Base-by-base conservation (phyloP, 2,888 invertebrate genomes). In the Orchesellides sinensis region DNA sequence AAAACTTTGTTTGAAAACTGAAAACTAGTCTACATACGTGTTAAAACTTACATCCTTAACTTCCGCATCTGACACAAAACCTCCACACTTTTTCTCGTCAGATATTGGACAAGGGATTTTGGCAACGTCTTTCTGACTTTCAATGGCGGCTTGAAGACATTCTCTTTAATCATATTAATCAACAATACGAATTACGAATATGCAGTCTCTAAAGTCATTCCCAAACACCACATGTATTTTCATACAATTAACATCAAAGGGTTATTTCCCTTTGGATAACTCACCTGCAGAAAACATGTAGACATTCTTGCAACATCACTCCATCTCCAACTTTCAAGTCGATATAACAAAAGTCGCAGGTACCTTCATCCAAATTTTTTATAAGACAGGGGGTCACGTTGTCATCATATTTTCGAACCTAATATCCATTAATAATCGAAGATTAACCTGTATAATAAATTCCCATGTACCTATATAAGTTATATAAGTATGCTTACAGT, bases 41-140 rank as follows among this genome's bases (percentile, higher is more conserved):
- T 14, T 27, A 32, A 17, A 63, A 63, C 40, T 27, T 72, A 84
- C 84, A 66, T 63, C 68, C 77, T 83, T 83, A 0, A 84, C 77
- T 68, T 84, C 84, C 2, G 52, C 69, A 35, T 84, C 77, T 2
- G 68, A 32, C 0, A 86, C 10, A 19, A 17, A 29, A 0, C 54
- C 63, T 0, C 45, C 27, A 27, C 86, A 86, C 61, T 27, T n/a
- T 49, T 19, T 47, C 3, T 77, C 52, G 17, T 63, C 61, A 2
- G 56, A 0, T 1, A 77, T 12, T 8, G 68, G 70, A 29, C 83
- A 83, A 0, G 40, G 40, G 21, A 79, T 61, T 12, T 49, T 23
- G 2, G 21, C 17, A 0, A 29, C 14, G 1, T 68, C 81, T 21
- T 21, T 59, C 29, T 56, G 75, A 3, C 47, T 45, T 47, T 77